Base-by-base conservation (phyloP, 2,888 invertebrate species). In the Hymenopus coronatus region DNA sequence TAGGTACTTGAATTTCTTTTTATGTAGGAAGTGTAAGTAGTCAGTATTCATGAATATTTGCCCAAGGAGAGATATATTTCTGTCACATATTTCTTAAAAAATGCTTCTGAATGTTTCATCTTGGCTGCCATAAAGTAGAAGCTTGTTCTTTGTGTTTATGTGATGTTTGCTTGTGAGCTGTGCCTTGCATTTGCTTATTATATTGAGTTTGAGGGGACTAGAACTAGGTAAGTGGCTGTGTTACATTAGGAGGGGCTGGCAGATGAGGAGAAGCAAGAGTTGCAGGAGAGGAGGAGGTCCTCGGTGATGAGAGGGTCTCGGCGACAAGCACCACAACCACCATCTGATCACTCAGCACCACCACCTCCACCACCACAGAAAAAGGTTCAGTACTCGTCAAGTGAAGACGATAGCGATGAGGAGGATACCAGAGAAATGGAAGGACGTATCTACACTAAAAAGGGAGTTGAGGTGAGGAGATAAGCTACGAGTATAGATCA, bases 371-470 rank as follows among this genome's bases (percentile, higher is more conserved):
- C 81, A 90, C n/a, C 28, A n/a, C 84, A 28, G 85, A 85, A 86
- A 88, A 87, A 40, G 33, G 54, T 46, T 81, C 82, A 94, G 84
- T 95, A 95, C 91, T 95, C 95, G 0, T 93, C 93, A 81, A 94
- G 94, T 88, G 95, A 95, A 1, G 95, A 95, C 28, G 96, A 95
- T 28, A 94, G 94, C 1, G 94, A 95, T 40, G 95, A 95, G 70
- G 97, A 97, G 92, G 97, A 97, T 91, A 95, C 96, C 15, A 94
- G 97, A 28, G 96, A 97, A 89, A 93, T 97, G 92, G 97, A 97
- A 91, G 98, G 98, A 89, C 96, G 97, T 92, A 97, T 96, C 70
- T 95, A 96, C 91, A 96, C 97, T 1, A 96, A 96, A 88, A 95
- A 95, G 91, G 98, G 98, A 91, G 94, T 95, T 90, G 97, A 98